These are phyloP conservation scores for Cyprinodon diabolis DNA, from an alignment of 2,797 vertebrate genomes.

Conservation along the genomic window DNA sequence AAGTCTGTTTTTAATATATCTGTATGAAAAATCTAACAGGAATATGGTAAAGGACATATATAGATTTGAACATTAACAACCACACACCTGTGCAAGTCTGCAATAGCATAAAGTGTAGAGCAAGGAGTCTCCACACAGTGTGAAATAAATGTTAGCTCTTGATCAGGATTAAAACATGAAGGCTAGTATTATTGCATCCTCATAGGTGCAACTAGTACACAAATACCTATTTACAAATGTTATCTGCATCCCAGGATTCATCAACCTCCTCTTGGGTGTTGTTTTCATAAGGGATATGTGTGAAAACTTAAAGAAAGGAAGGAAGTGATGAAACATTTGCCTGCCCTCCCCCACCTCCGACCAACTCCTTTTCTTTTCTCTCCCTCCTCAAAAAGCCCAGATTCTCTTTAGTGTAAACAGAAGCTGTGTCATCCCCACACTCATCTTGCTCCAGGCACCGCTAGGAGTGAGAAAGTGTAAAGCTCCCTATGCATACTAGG, in stretches of 20 bases:
- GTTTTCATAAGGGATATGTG: slow-evolving; percentile 75
- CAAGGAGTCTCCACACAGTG: slow-evolving; percentile 33
- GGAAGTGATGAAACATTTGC: slow-evolving; percentile 81
- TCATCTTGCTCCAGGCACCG: slow-evolving; percentile 59
- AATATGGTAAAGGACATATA: slow-evolving; percentile 31
- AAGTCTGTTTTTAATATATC: slow-evolving; percentile 17
- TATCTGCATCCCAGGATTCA: slow-evolving; percentile 27
- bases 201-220: neutral
- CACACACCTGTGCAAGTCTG: slow-evolving; percentile 17
- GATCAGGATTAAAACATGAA: slow-evolving; percentile 54
- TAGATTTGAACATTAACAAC: slow-evolving; percentile 25
- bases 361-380: slow-evolving; percentile 41
- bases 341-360: slow-evolving; percentile 52
- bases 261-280: slow-evolving; percentile 69
- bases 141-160: slow-evolving; percentile 49
- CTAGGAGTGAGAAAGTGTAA: slow-evolving; percentile 41
- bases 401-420: slow-evolving; percentile 73
- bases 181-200: slow-evolving; percentile 44
- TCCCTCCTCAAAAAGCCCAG: slow-evolving; percentile 67
- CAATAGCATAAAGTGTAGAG: neutral
- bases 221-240: neutral
- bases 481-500: slow-evolving; percentile 44
- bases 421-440: slow-evolving; percentile 70
- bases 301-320: slow-evolving; percentile 71
- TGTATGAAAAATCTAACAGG: slow-evolving; percentile 17